A percentile compares a stretch with the other conserved stretches of the same genome.
phyloP scores from a whole-genome alignment of 2,113 vertebrate genomes.

The Aythya baeri region DNA sequence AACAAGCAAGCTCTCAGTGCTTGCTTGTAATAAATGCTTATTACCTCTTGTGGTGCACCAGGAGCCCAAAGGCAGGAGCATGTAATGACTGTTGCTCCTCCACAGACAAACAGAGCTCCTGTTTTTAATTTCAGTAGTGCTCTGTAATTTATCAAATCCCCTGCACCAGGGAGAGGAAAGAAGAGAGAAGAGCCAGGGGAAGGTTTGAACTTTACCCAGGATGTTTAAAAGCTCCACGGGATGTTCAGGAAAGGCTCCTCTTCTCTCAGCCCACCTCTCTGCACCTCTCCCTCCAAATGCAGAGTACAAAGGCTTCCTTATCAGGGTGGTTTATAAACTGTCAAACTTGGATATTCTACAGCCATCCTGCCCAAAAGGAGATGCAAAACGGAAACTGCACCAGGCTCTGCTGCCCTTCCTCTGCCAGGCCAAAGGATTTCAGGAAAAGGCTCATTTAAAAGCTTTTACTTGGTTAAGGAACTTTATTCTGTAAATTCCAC shows the following conservation, averaged over 20 bases:
- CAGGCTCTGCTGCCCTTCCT: constrained; percentile 5
- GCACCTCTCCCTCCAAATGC: fast-evolving
- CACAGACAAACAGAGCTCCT: not conserved
- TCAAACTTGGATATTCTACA: constrained; percentile 32
- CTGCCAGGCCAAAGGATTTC: not conserved
- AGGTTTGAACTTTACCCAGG: not conserved
- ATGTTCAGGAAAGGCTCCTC: not conserved
- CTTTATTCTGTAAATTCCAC: not conserved
- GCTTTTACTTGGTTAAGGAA: not conserved
- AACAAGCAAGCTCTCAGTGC: not conserved
- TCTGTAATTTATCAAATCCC: not conserved
- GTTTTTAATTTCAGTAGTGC: not conserved
- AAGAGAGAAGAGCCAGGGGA: not conserved
- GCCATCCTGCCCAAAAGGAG: constrained; percentile 4
- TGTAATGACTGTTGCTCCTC: not conserved
- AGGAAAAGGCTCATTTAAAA: not conserved
- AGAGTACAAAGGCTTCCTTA: constrained; percentile 35
- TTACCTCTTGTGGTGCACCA: not conserved
- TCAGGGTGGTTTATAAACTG: constrained; percentile 31
- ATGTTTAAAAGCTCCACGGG: not conserved
- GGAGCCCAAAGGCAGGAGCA: not conserved
- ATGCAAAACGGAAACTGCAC: constrained; percentile 13
- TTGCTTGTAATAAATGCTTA: not conserved
- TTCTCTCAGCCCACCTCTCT: not conserved
- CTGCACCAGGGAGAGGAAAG: not conserved